These are phyloP conservation scores for Gibbula magus DNA, from an alignment of 2,888 invertebrate genomes.

Conservation along the genomic window DNA sequence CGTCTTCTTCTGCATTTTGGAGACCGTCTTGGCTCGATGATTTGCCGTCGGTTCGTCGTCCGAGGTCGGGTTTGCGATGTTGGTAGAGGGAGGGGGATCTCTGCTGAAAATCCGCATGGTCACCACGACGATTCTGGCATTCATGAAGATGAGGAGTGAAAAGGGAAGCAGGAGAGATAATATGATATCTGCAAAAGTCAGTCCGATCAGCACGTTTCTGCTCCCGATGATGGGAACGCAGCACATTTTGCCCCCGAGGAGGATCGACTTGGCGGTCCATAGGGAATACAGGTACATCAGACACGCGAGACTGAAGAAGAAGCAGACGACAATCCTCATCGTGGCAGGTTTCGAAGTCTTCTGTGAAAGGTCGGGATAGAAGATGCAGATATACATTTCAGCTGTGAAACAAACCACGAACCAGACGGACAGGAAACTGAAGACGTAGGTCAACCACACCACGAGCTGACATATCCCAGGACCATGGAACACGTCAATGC, in stretches of 20 bases:
- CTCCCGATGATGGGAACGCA: background rate
- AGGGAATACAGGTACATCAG: constrained; percentile 52
- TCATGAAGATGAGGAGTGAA: constrained; percentile 82
- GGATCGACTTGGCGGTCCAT: constrained; percentile 50
- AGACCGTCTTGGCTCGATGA: background rate
- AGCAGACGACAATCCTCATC: constrained; percentile 45
- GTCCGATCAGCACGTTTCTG: constrained; percentile 44
- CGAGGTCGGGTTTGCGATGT: background rate
- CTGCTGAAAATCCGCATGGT: constrained; percentile 76
- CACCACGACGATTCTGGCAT: constrained; percentile 82
- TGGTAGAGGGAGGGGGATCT: constrained; percentile 26
- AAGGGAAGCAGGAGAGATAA: constrained; percentile 86
- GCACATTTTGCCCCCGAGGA: background rate
- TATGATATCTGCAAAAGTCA: constrained; percentile 80
- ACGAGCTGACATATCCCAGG: constrained; percentile 57
- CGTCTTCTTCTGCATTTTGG: constrained; percentile 73
- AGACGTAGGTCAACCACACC: constrained; percentile 57
- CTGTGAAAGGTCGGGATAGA: constrained; percentile 47
- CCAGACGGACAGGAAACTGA: constrained; percentile 64
- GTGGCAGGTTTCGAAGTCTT: constrained; percentile 44
- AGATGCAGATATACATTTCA: constrained; percentile 60
- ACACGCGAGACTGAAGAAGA: constrained; percentile 40
- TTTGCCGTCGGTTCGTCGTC: background rate
- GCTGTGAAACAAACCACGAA: constrained; percentile 59
- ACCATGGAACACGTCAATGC: constrained; percentile 48